Base-by-base conservation (phyloP, 2,888 invertebrate genomes). In the Xiphydria camelus region DNA sequence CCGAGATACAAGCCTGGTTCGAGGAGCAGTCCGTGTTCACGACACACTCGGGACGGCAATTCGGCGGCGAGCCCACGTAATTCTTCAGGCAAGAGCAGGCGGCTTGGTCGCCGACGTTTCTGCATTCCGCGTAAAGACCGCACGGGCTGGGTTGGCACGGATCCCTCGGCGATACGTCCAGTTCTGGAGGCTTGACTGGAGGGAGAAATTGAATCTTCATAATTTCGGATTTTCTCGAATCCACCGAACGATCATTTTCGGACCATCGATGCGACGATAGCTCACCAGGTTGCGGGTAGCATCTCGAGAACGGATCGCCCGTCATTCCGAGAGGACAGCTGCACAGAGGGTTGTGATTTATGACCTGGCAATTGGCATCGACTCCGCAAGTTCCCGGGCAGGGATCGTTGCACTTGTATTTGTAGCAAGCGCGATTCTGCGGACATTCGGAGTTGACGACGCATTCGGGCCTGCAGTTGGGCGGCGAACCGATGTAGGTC, bases 391-490 rank as follows among this genome's bases (percentile, higher is more conserved):
- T 87, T 47, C 89, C 90, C 51, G 87, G 85, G 66, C 91, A 91
- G 40, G 91, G 91, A 73, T 92, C 89, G 20, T 80, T 80, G 63
- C 92, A 92, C 74, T 87, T 90, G 72, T 87, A 87, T 65, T 88
- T 89, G 54, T 88, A 83, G 66, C 92, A 92, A 5, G 91, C 89
- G 66, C 84, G 85, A 62, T 86, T 85, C 55, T 85, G 85, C 20
- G 86, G 82, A 73, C 91, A 92, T 68, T 92, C 91, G 3, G 88
- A 82, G 64, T 89, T 91, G 0, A 89, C 86, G 4, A 88, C 83
- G 72, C 93, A 93, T 75, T 91, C 91, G 1, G 91, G 91, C 50
- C 86, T 83, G 68, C 91, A 91, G 63, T 86, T 86, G 4, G 91
- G 91, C 31, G 91, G 90, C 40, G 82, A 79, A n/a, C 91, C 91